phyloP scores from a whole-genome alignment of 2,797 vertebrate species.

The Poeciliopsis infans region DNA sequence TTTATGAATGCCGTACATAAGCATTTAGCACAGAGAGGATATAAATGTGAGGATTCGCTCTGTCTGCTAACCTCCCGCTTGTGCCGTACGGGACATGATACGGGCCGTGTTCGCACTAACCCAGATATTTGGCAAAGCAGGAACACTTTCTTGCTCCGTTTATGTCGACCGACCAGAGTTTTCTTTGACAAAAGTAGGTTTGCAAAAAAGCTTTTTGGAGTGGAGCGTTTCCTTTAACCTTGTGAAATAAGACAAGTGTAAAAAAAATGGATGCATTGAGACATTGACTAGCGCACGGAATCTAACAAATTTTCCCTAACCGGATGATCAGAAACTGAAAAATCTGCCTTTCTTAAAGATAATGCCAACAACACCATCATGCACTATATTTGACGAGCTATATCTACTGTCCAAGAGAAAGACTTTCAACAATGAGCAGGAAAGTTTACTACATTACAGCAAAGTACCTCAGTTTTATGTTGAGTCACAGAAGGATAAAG shows the following conservation, averaged over 20 bases:
- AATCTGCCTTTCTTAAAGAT: neutral
- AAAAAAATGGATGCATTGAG: neutral
- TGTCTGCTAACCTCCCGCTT: slow-evolving; percentile 60
- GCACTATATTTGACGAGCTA: neutral
- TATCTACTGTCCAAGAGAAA: neutral
- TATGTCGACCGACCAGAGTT: neutral
- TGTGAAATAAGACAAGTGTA: neutral
- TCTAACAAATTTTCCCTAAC: neutral
- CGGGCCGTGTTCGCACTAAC: neutral
- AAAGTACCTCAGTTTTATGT: neutral
- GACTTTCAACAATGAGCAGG: neutral
- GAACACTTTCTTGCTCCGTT: neutral
- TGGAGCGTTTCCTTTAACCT: neutral
- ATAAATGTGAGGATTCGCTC: slow-evolving; percentile 74
- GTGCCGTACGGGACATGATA: neutral
- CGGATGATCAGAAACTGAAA: neutral
- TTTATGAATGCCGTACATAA: slow-evolving; percentile 78
- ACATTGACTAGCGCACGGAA: neutral
- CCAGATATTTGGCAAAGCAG: neutral
- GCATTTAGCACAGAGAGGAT: slow-evolving; percentile 74
- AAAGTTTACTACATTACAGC: neutral
- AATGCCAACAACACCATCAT: neutral
- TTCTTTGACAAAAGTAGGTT: neutral
- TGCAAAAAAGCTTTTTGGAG: neutral
- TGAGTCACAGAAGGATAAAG: neutral